phyloP scores from a whole-genome alignment of 1,140 invertebrate genomes.

The Penaeus chinensis region DNA sequence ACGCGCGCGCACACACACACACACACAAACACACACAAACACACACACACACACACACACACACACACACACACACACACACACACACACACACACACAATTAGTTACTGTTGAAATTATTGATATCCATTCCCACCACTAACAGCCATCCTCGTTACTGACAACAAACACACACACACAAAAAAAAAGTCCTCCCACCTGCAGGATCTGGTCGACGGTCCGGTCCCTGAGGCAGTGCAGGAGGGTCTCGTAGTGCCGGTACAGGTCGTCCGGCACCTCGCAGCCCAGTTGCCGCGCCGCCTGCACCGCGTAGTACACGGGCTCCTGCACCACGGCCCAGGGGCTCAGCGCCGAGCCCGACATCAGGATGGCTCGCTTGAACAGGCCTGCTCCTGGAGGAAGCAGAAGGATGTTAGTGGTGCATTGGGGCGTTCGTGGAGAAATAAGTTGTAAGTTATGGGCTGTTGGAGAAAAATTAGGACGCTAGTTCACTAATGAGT shows the following conservation, averaged over 20 bases:
- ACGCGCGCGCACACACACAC: no score
- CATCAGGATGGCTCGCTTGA: slow-evolving; percentile 51
- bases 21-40: no score
- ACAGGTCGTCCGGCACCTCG: slow-evolving; percentile 49
- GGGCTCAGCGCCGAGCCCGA: slow-evolving; percentile 48
- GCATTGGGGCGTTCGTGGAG: not conserved
- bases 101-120: no score
- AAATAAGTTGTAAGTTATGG: slow-evolving; percentile 30
- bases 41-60: no score
- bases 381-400: slow-evolving; percentile 68
- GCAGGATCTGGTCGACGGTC: slow-evolving; percentile 69
- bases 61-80: no score
- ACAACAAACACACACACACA: no score
- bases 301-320: slow-evolving; percentile 68
- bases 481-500: no score
- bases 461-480: no score
- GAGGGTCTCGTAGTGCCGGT: slow-evolving; percentile 59
- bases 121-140: no score
- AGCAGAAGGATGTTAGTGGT: not conserved
- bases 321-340: slow-evolving; percentile 65
- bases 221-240: slow-evolving; percentile 64
- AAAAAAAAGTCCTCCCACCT: slow-evolving; percentile 25
- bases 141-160: no score
- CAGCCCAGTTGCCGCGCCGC: slow-evolving; percentile 69
- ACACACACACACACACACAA: no score